Evolutionary conservation across 2,113 vertebrate species (phyloP), one percentile per base, ranked within the genome.

Genomic region (Bambusicola thoracicus): DNA sequence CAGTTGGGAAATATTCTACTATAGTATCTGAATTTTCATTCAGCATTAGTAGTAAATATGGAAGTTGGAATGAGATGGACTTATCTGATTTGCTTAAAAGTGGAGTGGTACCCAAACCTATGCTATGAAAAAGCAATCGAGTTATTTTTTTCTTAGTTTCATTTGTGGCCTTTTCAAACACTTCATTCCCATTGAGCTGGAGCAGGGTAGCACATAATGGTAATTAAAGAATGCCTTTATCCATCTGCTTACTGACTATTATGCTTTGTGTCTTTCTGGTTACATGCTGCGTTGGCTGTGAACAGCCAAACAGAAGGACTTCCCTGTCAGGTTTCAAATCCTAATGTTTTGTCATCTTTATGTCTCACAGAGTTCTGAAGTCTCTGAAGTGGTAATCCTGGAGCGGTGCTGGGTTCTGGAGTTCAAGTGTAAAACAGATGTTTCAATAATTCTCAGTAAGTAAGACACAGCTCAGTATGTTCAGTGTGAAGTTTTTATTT

Each of bases 321-420:
- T 93, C 63, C 16, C 66, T 72, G n/a, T 49, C 43, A 70, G 73
- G 53, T 63, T 89, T 59, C 32, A 44, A 41, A 43, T 51, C 29
- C 61, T 97, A 74, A 97, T 4, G 4, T 55, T 74, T 89, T 97
- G 58, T 92, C 44, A 22, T 92, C 79, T 97, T 97, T 95, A 41
- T 94, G 76, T 53, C 86, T 97, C 67, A 8, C 93, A 98, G 97
- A 90, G 67, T 62, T 94, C 82, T 96, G 96, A 97, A 93, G 75
- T 34, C 62, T 96, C 62, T 16, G 87, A 96, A 86, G 92, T 95
- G 67, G 58, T 93, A 82, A 89, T 95, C 63, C 82, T 96, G 96
- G 94, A 96, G 63, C 10, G 51, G 87, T 95, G 85, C 69, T 92
- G 77, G 81, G 27, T 95, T 86, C 93, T 95, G 74, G 90, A 96